A percentile compares a stretch with the other conserved stretches of the same genome.
phyloP scores from a whole-genome alignment of 1,140 invertebrate genomes.

The Apis cerana region DNA sequence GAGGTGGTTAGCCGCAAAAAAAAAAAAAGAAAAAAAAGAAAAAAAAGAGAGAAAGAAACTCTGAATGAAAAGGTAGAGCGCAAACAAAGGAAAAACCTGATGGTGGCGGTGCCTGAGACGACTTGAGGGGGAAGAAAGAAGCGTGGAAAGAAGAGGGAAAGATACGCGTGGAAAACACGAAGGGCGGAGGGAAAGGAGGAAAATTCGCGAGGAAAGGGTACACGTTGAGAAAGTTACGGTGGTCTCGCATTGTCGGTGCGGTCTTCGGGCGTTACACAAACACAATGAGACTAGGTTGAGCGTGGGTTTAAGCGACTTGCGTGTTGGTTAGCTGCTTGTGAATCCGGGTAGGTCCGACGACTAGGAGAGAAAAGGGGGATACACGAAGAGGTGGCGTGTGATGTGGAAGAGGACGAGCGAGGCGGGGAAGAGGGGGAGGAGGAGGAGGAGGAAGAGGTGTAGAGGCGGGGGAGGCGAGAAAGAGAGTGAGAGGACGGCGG shows the following conservation, averaged over 20 bases:
- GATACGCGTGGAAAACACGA: background rate
- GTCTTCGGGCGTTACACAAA: constrained; percentile 71
- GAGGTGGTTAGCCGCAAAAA: constrained; percentile 4
- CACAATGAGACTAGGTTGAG: constrained; percentile 71
- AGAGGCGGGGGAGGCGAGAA: background rate
- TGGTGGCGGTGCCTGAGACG: background rate
- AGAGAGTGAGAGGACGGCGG: constrained; percentile 46
- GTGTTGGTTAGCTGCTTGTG: constrained; percentile 75
- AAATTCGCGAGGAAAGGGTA: constrained; percentile 38
- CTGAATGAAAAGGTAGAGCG: constrained; percentile 38
- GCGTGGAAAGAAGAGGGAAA: background rate
- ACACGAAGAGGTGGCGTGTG: constrained; percentile 43
- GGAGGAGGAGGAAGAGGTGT: background rate
- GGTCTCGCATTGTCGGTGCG: constrained; percentile 65
- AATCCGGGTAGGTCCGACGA: constrained; percentile 65
- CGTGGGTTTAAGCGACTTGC: constrained; percentile 76
- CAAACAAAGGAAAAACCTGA: constrained; percentile 28
- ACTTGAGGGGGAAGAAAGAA: background rate
- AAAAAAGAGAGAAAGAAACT: background rate
- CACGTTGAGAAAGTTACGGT: constrained; percentile 63
- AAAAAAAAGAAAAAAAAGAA: background rate
- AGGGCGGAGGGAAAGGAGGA: constrained; percentile 9
- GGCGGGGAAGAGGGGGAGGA: background rate
- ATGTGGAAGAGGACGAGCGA: constrained; percentile 38
- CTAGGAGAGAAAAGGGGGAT: constrained; percentile 55